Conservation (phyloP, 2,113 vertebrate genomes). For the Lampris incognitus region DNA sequence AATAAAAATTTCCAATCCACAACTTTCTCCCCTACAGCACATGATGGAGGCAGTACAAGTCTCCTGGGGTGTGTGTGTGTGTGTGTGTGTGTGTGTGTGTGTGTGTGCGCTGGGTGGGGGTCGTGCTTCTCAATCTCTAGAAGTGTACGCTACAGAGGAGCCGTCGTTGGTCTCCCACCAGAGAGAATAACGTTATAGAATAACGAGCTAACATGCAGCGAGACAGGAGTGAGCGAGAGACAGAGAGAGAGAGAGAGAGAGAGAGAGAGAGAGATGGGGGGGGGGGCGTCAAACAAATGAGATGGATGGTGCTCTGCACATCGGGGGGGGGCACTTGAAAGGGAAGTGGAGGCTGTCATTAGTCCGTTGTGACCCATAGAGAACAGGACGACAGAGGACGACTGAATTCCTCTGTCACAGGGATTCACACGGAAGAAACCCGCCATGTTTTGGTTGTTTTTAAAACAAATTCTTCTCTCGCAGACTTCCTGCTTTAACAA, state of each 20-base stretch:
- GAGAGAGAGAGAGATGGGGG: neutral
- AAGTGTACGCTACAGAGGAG: constrained; percentile 12
- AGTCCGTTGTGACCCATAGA: constrained; percentile 43
- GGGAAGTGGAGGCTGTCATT: constrained; percentile 11
- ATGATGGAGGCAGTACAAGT: constrained; percentile 8
- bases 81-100: neutral
- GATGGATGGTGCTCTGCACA: constrained; percentile 35
- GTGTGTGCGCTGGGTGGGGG: too few relatives aligned
- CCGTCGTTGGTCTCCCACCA: constrained; percentile 15
- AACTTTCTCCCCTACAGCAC: neutral
- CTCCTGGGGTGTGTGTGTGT: neutral
- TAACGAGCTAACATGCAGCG: constrained; percentile 2
- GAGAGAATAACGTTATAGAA: constrained; percentile 26
- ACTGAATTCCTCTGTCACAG: too few relatives aligned
- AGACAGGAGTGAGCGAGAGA: neutral
- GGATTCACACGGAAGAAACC: too few relatives aligned
- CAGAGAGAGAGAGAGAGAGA: neutral
- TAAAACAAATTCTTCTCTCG: too few relatives aligned
- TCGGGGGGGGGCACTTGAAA: neutral
- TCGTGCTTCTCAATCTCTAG: neutral
- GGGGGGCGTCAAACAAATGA: constrained; percentile 23
- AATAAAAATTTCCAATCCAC: constrained; percentile 51
- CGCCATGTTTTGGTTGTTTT: too few relatives aligned
- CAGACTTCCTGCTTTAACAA: too few relatives aligned
- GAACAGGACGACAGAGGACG: neutral